A percentile compares a stretch with the other conserved stretches of the same genome.
These are phyloP conservation scores for Otolemur crassicaudatus DNA, from an alignment of 2,797 vertebrate genomes.

Conservation along the genomic window DNA sequence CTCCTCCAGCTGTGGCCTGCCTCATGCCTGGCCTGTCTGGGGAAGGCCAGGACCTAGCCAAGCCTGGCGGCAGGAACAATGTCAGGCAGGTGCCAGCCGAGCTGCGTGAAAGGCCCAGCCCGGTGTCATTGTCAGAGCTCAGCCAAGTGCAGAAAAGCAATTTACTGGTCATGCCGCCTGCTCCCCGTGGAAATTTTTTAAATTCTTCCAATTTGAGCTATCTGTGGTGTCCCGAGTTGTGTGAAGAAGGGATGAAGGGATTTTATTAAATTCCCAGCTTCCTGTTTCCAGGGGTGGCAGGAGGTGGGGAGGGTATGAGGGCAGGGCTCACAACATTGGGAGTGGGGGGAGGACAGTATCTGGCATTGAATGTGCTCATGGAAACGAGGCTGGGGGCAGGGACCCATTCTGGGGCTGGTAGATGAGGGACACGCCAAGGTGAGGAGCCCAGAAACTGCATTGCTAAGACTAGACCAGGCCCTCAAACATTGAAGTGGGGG, in stretches of 20 bases:
- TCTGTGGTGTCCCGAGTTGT: conserved; percentile 70
- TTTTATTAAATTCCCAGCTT: conserved; percentile 83
- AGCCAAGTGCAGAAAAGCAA: conserved; percentile 85
- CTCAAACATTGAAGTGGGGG: neutral
- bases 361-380: conserved; percentile 54
- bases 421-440: neutral
- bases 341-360: neutral
- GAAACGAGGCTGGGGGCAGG: conserved; percentile 38
- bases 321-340: neutral
- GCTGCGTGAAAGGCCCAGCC: conserved; percentile 74
- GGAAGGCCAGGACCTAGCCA: conserved; percentile 65
- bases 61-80: conserved; percentile 76
- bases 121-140: conserved; percentile 82
- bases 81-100: conserved; percentile 78
- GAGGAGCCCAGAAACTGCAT: neutral
- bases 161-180: conserved; percentile 83
- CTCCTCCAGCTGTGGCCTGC: neutral
- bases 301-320: neutral
- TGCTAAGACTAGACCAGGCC: neutral
- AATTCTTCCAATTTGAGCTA: conserved; percentile 83
- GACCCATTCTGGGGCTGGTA: neutral
- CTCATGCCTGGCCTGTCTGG: conserved; percentile 34
- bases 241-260: conserved; percentile 76
- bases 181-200: conserved; percentile 82
- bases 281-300: conserved; percentile 64